A percentile compares a stretch with the other conserved stretches of the same genome.
phyloP scores from a whole-genome alignment of 2,113 vertebrate species.

The Cebus imitator region DNA sequence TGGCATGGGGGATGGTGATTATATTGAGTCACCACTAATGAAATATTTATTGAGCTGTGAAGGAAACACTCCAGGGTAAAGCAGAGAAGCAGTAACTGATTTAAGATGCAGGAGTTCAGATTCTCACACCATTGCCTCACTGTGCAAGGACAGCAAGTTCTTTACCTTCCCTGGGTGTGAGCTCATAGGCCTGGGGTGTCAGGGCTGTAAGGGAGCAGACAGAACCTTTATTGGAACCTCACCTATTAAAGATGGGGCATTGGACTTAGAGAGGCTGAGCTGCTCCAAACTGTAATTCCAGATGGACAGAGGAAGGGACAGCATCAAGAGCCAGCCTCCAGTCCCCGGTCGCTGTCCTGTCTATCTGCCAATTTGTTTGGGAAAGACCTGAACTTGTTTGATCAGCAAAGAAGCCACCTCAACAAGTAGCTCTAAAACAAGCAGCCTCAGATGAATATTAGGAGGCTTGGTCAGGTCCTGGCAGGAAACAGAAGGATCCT shows the following conservation, averaged over 20 bases:
- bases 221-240: neutral
- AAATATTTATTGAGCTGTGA: constrained; percentile 43
- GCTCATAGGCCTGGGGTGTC: neutral
- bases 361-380: neutral
- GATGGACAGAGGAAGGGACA: neutral
- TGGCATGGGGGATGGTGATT: neutral
- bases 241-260: neutral
- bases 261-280: neutral
- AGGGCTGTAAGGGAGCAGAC: neutral
- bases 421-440: neutral
- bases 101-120: neutral
- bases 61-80: constrained; percentile 1
- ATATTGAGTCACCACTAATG: neutral
- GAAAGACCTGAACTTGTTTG: neutral
- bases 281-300: neutral
- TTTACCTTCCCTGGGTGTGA: neutral
- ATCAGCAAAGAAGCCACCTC: neutral
- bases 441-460: neutral
- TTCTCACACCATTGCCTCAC: neutral
- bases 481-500: neutral
- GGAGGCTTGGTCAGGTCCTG: neutral
- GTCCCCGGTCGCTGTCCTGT: neutral
- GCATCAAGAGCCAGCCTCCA: neutral
- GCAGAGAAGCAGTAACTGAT: neutral
- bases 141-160: neutral